These are phyloP conservation scores for Plumapathes pennacea DNA, from an alignment of 92 coral and sea anemone genomes.

Conservation along the genomic window DNA sequence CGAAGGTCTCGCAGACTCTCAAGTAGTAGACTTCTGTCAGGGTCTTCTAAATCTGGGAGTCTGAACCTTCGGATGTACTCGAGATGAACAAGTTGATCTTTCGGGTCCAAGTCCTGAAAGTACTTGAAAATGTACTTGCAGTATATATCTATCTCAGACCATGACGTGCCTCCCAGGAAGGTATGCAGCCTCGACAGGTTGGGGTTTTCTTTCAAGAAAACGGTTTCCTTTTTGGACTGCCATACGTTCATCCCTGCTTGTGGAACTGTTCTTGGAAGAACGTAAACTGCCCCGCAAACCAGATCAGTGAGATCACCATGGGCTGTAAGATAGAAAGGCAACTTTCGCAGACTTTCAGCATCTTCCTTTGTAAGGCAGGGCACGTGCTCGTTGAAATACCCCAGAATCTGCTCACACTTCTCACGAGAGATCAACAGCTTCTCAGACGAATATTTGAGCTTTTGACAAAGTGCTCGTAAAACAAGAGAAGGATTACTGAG, in stretches of 20 bases:
- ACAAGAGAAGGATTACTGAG: conserved; percentile 38
- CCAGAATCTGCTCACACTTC: conserved; percentile 10
- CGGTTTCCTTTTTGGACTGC: conserved; percentile 13
- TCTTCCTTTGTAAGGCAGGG: background rate
- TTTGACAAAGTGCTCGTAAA: conserved; percentile 33
- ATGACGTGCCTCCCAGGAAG: conserved; percentile 21
- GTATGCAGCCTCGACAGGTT: conserved; percentile 24
- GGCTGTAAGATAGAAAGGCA: conserved; percentile 41
- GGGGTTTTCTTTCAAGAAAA: conserved; percentile 14
- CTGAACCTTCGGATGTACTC: conserved; percentile 3
- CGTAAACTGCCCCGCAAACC: conserved; percentile 1
- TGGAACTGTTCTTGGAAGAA: conserved; percentile 41
- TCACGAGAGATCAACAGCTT: background rate
- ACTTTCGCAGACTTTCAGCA: conserved; percentile 6
- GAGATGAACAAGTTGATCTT: conserved; percentile 30
- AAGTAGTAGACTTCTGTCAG: background rate
- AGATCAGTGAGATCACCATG: conserved; percentile 20
- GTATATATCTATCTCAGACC: conserved; percentile 45
- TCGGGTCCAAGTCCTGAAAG: conserved; percentile 24
- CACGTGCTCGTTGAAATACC: conserved; percentile 24
- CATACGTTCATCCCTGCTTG: conserved; percentile 27
- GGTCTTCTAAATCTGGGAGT: background rate
- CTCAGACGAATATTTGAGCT: conserved; percentile 1
- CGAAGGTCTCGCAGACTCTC: background rate
- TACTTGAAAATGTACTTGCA: conserved; percentile 38